Conservation (phyloP, 2,888 invertebrate species). For the Euzophera pinguis region DNA sequence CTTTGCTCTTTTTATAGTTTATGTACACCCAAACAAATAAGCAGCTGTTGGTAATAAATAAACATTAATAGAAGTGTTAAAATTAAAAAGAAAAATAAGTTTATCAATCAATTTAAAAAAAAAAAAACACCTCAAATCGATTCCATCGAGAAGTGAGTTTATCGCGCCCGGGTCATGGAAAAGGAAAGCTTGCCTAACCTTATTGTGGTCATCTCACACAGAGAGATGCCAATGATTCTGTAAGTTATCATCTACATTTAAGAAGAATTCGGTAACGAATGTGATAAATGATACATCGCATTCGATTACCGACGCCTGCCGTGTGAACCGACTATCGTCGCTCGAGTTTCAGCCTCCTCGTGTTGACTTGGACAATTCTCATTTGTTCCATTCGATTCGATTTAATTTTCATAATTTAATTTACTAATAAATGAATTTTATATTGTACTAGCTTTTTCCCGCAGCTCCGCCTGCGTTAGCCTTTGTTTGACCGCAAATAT, state of each 20-base stretch:
- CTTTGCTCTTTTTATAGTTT: too few species aligned
- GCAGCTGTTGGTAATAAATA: too few species aligned
- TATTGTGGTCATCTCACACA: background rate
- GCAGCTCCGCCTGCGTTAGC: too few species aligned
- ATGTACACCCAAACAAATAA: too few species aligned
- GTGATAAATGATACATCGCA: conserved; percentile 62
- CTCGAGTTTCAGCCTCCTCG: conserved; percentile 50
- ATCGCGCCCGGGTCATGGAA: background rate
- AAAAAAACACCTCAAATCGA: background rate
- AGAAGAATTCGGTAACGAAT: conserved; percentile 50
- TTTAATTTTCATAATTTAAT: too few species aligned
- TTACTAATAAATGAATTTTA: too few species aligned
- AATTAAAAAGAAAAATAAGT: too few species aligned
- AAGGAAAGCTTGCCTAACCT: conserved; percentile 1
- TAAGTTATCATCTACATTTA: conserved; percentile 32
- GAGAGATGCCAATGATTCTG: background rate
- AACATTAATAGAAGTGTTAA: too few species aligned
- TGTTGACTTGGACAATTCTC: conserved; percentile 23
- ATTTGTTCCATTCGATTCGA: background rate
- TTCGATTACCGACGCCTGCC: conserved; percentile 47
- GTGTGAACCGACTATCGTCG: conserved; percentile 57
- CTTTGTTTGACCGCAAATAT: too few species aligned
- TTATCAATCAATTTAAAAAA: background rate
- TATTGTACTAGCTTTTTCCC: too few species aligned
- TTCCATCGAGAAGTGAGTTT: background rate